These are phyloP conservation scores for Atta colombica DNA, from an alignment of 1,140 invertebrate genomes.

Conservation along the genomic window DNA sequence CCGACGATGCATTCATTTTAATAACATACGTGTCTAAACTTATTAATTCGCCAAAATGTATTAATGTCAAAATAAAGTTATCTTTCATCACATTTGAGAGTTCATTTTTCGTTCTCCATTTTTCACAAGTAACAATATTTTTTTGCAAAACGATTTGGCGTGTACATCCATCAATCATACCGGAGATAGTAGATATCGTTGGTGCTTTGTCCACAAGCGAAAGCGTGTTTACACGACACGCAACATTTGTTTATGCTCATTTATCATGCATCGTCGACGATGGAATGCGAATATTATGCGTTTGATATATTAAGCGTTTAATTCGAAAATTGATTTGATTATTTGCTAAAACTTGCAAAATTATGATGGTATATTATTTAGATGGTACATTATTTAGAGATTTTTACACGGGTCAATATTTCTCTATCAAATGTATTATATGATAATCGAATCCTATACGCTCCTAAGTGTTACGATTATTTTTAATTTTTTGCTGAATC, in stretches of 20 bases:
- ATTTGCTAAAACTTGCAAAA: not conserved
- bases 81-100: slow-evolving; percentile 6
- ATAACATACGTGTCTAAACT: slow-evolving; percentile 8
- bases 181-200: slow-evolving; percentile 25
- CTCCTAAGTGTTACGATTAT: no score
- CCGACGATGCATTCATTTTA: not conserved
- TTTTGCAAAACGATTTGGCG: slow-evolving; percentile 10
- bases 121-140: slow-evolving; percentile 37
- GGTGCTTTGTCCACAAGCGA: not conserved
- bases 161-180: slow-evolving; percentile 46
- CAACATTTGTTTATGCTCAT: slow-evolving; percentile 51
- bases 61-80: slow-evolving; percentile 42
- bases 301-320: not conserved
- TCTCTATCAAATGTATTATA: not conserved
- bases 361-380: not conserved
- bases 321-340: slow-evolving; percentile 13
- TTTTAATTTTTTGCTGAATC: no score
- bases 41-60: not conserved
- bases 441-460: not conserved
- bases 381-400: not conserved
- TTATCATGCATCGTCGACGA: slow-evolving; percentile 30
- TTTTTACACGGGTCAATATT: not conserved
- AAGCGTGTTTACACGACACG: slow-evolving; percentile 32
- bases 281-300: slow-evolving; percentile 5
- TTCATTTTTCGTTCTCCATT: slow-evolving; percentile 6